These are phyloP conservation scores for Phrynosoma platyrhinos DNA, from an alignment of 2,113 vertebrate genomes.

Conservation along the genomic window DNA sequence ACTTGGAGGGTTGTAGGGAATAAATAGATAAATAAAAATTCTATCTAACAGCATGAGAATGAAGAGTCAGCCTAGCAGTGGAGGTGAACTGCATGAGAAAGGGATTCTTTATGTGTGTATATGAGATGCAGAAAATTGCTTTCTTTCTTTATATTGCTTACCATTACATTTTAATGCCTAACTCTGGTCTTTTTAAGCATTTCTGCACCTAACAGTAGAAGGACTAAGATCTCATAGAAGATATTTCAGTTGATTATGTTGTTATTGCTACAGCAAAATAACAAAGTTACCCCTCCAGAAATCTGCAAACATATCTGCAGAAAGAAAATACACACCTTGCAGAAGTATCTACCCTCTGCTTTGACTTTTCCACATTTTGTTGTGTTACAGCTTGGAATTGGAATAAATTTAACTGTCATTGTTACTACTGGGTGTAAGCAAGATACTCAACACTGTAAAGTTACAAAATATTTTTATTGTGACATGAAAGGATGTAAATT, in stretches of 20 bases:
- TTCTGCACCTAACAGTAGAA: background rate
- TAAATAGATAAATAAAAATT: background rate
- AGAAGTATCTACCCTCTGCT: too few relatives aligned
- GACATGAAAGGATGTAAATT: too few relatives aligned
- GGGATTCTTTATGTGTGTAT: background rate
- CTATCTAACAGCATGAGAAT: background rate
- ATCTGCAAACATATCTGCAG: background rate
- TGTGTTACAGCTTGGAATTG: too few relatives aligned
- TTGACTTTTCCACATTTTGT: too few relatives aligned
- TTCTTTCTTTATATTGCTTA: background rate
- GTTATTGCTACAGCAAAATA: background rate
- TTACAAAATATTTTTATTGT: too few relatives aligned
- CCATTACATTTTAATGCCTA: background rate
- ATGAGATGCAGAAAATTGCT: background rate
- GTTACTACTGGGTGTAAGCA: too few relatives aligned
- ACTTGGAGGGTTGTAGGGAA: background rate
- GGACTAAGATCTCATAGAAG: background rate
- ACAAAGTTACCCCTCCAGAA: background rate
- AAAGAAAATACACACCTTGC: background rate
- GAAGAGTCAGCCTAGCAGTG: background rate
- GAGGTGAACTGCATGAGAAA: background rate
- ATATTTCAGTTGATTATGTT: background rate
- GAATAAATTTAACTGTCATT: too few relatives aligned
- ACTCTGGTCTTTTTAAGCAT: background rate
- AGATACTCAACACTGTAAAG: too few relatives aligned